These are phyloP conservation scores for Phyllotreta striolata DNA, from an alignment of 2,888 invertebrate species.

Conservation along the genomic window DNA sequence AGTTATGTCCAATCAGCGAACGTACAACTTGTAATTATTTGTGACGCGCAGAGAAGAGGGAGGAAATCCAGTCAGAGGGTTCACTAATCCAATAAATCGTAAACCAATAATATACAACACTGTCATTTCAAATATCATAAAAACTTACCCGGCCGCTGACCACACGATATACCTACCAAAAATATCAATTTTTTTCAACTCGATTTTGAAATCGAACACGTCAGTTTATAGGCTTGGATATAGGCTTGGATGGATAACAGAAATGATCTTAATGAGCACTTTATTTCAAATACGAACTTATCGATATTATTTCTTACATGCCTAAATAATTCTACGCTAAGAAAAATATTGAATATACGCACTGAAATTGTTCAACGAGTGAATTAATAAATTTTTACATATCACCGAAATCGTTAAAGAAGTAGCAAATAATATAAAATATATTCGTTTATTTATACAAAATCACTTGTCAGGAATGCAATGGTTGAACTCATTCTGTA, in stretches of 20 bases:
- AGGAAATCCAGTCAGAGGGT: slow-evolving; percentile 30
- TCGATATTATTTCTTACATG: slow-evolving; percentile 12
- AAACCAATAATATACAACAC: slow-evolving; percentile 56
- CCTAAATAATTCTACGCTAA: slow-evolving; percentile 24
- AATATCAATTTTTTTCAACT: not conserved
- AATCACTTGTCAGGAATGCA: no score
- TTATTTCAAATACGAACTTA: slow-evolving; percentile 29
- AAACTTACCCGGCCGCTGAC: slow-evolving; percentile 27
- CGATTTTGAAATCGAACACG: no score
- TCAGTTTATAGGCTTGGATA: not conserved
- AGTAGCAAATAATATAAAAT: no score
- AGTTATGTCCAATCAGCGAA: slow-evolving; percentile 60
- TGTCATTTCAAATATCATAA: slow-evolving; percentile 52
- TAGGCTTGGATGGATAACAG: not conserved
- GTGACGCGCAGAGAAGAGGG: slow-evolving; percentile 54
- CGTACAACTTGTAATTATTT: slow-evolving; percentile 59
- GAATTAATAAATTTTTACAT: slow-evolving; percentile 23
- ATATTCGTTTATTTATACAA: no score
- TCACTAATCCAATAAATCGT: slow-evolving; percentile 56
- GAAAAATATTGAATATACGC: slow-evolving; percentile 22
- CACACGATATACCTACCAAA: not conserved
- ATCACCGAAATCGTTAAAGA: slow-evolving; percentile 22
- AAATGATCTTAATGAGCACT: slow-evolving; percentile 12
- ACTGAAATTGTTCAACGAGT: slow-evolving; percentile 22
- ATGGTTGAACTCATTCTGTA: no score